Evolutionary conservation across 2,888 invertebrate species (phyloP).

Genomic region (Pterostichus niger): DNA sequence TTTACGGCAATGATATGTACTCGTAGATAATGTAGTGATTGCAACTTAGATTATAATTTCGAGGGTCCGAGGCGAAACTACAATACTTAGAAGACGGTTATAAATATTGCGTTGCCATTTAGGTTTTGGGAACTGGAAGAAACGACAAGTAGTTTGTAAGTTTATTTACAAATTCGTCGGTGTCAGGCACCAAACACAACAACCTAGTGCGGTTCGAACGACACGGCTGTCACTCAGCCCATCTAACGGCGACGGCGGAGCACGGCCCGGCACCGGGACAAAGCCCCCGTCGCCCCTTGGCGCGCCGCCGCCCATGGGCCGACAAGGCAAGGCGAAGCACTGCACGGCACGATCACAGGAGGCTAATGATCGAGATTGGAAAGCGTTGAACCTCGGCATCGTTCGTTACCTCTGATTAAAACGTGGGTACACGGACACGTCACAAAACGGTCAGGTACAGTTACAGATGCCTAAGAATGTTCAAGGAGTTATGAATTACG

Average conservation of each 20-base stretch:
- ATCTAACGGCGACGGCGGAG: constrained; percentile 14
- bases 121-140: too few relatives aligned
- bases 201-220: constrained; percentile 19
- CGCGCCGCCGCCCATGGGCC: constrained; percentile 27
- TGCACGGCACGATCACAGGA: constrained; percentile 62
- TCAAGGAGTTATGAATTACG: constrained; percentile 57
- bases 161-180: constrained; percentile 4
- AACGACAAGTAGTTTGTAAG: too few relatives aligned
- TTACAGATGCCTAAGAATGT: constrained; percentile 57
- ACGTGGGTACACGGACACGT: constrained; percentile 66
- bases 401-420: constrained; percentile 66
- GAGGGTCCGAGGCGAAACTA: too few relatives aligned
- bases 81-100: too few relatives aligned
- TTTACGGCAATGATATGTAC: too few relatives aligned
- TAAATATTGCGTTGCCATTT: too few relatives aligned
- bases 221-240: constrained; percentile 30
- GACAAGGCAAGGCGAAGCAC: constrained; percentile 42
- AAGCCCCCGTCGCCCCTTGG: background rate
- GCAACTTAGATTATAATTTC: too few relatives aligned
- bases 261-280: constrained; percentile 8
- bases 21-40: too few relatives aligned
- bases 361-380: constrained; percentile 67
- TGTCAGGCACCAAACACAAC: constrained; percentile 39
- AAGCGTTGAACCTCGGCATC: constrained; percentile 67
- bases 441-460: constrained; percentile 55